phyloP scores from a whole-genome alignment of 2,113 vertebrate genomes.

The Megaceryle torquata region DNA sequence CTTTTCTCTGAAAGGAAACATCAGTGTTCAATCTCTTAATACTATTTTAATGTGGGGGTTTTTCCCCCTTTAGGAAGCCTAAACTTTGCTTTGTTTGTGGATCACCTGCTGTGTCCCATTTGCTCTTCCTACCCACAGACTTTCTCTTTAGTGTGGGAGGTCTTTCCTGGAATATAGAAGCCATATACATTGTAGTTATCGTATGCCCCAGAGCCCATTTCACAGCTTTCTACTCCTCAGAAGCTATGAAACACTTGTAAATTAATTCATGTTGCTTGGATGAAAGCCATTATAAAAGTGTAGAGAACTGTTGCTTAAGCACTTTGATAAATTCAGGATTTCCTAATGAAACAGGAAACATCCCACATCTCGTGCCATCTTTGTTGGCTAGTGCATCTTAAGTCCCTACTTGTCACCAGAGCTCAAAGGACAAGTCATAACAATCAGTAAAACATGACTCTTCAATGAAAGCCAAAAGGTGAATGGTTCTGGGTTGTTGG shows the following conservation, averaged over 20 bases:
- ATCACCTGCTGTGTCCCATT: neutral
- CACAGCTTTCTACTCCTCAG: neutral
- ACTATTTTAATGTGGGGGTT: neutral
- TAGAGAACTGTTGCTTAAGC: neutral
- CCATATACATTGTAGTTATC: neutral
- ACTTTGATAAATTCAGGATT: neutral
- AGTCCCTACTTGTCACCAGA: neutral
- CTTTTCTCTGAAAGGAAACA: neutral
- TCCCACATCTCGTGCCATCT: neutral
- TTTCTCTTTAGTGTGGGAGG: neutral
- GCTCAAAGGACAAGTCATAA: neutral
- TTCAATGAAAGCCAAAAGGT: neutral
- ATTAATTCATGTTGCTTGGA: neutral
- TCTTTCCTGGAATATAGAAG: neutral
- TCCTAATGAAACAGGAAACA: neutral
- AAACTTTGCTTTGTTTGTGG: neutral
- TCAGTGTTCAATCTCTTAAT: neutral
- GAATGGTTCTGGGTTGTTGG: neutral
- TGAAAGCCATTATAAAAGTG: neutral
- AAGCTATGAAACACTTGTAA: neutral
- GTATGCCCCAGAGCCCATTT: neutral
- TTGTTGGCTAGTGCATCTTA: neutral
- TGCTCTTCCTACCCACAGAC: neutral
- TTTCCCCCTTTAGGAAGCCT: neutral
- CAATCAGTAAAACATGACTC: neutral